Base-by-base conservation (phyloP, 2,797 vertebrate genomes). In the Harpagifer antarcticus region DNA sequence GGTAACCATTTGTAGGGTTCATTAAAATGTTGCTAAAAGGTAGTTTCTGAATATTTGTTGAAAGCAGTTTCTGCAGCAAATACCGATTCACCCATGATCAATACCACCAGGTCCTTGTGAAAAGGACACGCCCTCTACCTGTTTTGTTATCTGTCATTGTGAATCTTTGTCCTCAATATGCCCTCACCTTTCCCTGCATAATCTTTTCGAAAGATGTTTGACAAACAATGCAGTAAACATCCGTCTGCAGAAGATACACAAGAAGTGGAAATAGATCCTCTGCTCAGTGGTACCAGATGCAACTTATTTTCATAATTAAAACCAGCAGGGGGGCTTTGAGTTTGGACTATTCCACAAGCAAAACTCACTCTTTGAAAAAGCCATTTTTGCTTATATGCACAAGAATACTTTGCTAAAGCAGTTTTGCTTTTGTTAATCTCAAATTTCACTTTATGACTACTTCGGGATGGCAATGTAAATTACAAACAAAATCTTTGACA, bases 1-100 rank as follows among this genome's bases (percentile, higher is more conserved):
- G 92, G 86, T 68, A 83, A 81, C 88, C 78, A 92, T 93, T 92
- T 83, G 47, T 71, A 70, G 57, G 67, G 50, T 72, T 83, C 74
- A 80, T 90, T 88, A 86, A 81, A 83, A 88, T 63, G 68, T 77
- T 58, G 64, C 61, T 68, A 72, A 87, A 90, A 56, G 64, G 78
- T 63, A 70, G 66, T 49, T 67, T 68, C 61, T 82, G 49, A 77
- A 75, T 48, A 57, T 74, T 63, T 77, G 60, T 61, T 74, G 43
- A 72, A 74, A 63, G 75, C 49, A 62, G 52, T 84, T 72, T 83
- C 47, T 71, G 55, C 16, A 50, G n/a, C 48, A 64, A 33, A 43
- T 9, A 47, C 37, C 27, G 42, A 15, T 64, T 66, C 8, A 16
- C 17, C 19, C 20, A 49, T 31, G 40, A 60, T 62, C 49, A 56